Evolutionary conservation across 2,888 invertebrate species (phyloP), one percentile per base, ranked within the genome.

Genomic region (Macrosoma leucophasiata): DNA sequence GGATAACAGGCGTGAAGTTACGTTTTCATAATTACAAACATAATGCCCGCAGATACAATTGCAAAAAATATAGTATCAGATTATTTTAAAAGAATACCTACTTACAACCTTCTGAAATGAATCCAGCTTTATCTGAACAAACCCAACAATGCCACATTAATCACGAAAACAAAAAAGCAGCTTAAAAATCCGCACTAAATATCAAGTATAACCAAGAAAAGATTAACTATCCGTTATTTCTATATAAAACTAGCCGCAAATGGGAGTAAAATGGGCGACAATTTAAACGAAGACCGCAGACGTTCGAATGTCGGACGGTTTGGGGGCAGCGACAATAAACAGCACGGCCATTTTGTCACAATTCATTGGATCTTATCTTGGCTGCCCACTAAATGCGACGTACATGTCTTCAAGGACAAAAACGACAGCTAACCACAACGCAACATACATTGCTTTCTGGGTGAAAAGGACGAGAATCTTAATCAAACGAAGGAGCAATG

Each of bases 301-400:
- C 34, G 24, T 20, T 31, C 29, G 14, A 26, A 28, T 29, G 26
- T 25, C 23, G 25, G 34, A 18, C 24, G 23, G 36, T 42, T 39
- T 39, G 33, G 36, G 42, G 47, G 43, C 50, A 47, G 39, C 33
- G 48, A 52, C 52, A 50, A 58, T 57, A 59, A 58, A 58, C 54
- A 52, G 48, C 38, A 48, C 46, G 49, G 46, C 54, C 51, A 55
- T 55, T 56, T 52, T 50, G 53, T 52, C 52, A 55, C 56, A 53
- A 60, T 58, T 58, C 53, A 58, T 51, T 53, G 50, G 43, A 46
- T 41, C 52, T 56, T 58, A 58, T 56, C 58, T 55, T 48, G 52
- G 56, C 56, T 52, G 50, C 50, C 37, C 27, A 27, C 41, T 40
- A 35, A 28, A 40, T 35, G 29, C 35, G 30, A 25, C 29, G 26